Base-by-base conservation (phyloP, 2,797 vertebrate genomes). In the Selene dorsalis region DNA sequence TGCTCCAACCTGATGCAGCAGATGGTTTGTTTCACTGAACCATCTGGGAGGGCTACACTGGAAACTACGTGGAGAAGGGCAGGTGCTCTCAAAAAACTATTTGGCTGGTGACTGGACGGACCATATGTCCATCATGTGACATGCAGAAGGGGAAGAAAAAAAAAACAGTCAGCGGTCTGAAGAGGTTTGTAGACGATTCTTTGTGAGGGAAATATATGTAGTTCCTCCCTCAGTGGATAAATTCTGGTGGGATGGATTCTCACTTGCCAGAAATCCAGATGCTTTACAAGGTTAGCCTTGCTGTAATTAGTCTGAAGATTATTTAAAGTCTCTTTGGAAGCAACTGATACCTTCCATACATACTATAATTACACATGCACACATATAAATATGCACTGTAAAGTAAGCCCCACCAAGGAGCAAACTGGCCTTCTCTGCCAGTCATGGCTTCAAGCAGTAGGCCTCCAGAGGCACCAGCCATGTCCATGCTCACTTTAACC, bases 391-490 rank as follows among this genome's bases (percentile, higher is more conserved):
- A 48, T 58, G 56, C 8, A 16, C 26, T 50, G 45, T 59, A 50
- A 20, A 47, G n/a, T 64, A 58, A 16, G 18, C 67, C 58, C 58
- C 69, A 75, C 32, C 32, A 28, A 52, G 41, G 52, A 74, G 32
- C 70, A 73, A 58, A 45, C 43, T 41, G 64, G 45, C 62, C 73
- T 57, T 38, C 62, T 73, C 59, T 63, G 30, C 70, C 79, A 69
- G 66, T 76, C 39, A 43, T 52, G 66, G 55, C 77, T 47, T 70
- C 22, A 75, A 75, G 57, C 53, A 66, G 48, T 32, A 73, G 65
- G 61, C 73, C 56, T 80, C 73, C 60, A 56, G 69, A 20, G 30
- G 63, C 73, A 62, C n/a, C 18, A 75, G 70, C 39, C 30, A 22
- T 20, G 32, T 32, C 30, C 30, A 32, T 35, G 76, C n/a, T 57